Conservation (phyloP, 2,113 vertebrate species). For the human (Homo sapiens) region GRCh38 chr15:83400501-83401000, state of each 20-base stretch:
- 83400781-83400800: not conserved
- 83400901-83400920: not conserved
- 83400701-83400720: not conserved
- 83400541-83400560: not conserved
- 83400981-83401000: not conserved
- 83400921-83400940: not conserved
- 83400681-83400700: not conserved
- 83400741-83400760: not conserved
- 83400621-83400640: not conserved
- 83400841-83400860: not conserved
- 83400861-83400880: not conserved
- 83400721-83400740: not conserved
- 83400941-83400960: not conserved
- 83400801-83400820: not conserved
- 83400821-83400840: not conserved
- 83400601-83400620: constrained; percentile 59
- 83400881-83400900: not conserved
- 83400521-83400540: not conserved
- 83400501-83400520: not conserved
- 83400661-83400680: not conserved
- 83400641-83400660: not conserved
- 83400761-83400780: not conserved
- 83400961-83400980: too few species aligned
- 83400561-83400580: not conserved
- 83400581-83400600: not conserved